These are phyloP conservation scores for Lomographa bimaculata DNA, from an alignment of 2,888 invertebrate species.

Conservation along the genomic window DNA sequence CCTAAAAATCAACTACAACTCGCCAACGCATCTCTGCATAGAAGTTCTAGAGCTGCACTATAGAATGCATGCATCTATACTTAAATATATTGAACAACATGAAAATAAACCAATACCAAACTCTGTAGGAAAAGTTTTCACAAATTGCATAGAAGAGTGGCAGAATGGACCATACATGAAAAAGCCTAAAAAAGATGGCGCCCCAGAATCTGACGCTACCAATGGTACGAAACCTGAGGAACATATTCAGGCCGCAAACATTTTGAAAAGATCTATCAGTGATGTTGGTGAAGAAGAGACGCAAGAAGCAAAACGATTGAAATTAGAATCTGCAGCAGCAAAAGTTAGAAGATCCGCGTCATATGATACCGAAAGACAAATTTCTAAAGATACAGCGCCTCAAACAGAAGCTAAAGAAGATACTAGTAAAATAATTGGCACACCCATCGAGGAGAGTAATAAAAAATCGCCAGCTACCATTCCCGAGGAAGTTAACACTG, in stretches of 20 bases:
- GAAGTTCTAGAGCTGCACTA: conserved; percentile 95
- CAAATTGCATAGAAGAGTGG: conserved; percentile 81
- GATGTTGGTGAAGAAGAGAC: conserved; percentile 75
- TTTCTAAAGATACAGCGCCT: conserved; percentile 43
- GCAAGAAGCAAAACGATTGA: conserved; percentile 64
- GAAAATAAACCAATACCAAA: conserved; percentile 87
- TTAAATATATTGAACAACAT: conserved; percentile 92
- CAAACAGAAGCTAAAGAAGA: conserved; percentile 36
- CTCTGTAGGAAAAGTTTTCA: conserved; percentile 84
- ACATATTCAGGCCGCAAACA: conserved; percentile 71
- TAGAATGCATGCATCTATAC: conserved; percentile 93
- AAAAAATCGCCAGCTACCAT: conserved; percentile 10
- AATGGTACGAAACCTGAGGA: conserved; percentile 51
- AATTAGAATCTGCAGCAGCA: conserved; percentile 70
- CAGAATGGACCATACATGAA: conserved; percentile 68
- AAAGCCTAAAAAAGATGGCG: conserved; percentile 58
- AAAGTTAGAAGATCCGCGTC: conserved; percentile 74
- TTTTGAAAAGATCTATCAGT: conserved; percentile 74
- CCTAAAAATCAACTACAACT: conserved; percentile 92
- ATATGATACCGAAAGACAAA: conserved; percentile 66
- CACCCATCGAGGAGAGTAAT: conserved; percentile 27
- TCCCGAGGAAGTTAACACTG: conserved; percentile 19
- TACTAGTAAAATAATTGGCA: conserved; percentile 25
- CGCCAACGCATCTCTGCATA: conserved; percentile 91
- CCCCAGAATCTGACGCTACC: conserved; percentile 42